These are phyloP conservation scores for Odontomachus brunneus DNA, from an alignment of 1,140 invertebrate genomes.

Conservation along the genomic window DNA sequence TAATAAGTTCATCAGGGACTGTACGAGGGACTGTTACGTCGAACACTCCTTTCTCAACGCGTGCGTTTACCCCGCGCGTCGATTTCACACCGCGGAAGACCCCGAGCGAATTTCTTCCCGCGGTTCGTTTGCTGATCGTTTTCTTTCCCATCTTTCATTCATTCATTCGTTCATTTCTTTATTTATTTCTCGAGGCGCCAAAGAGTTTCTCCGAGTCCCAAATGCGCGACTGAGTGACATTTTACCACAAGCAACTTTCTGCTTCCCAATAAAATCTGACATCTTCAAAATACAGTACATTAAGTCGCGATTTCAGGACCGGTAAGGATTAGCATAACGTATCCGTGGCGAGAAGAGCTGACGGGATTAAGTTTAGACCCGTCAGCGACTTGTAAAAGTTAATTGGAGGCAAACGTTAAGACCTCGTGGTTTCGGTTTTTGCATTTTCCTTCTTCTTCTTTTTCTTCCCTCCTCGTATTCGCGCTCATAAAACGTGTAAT, in stretches of 20 bases:
- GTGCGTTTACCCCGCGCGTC: neutral
- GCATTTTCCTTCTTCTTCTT: neutral
- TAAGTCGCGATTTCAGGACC: neutral
- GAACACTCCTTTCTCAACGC: neutral
- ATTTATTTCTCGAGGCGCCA: no score
- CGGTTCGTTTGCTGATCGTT: neutral
- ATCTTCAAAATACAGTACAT: neutral
- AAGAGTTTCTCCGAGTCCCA: neutral
- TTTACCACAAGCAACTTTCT: constrained; percentile 1
- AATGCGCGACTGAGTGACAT: neutral
- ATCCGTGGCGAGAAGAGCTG: neutral
- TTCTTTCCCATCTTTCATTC: no score
- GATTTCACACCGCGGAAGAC: neutral
- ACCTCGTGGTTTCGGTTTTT: constrained; percentile 12
- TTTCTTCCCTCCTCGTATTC: neutral
- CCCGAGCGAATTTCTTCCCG: constrained; percentile 12
- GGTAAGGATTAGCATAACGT: constrained; percentile 59
- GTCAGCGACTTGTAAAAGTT: constrained; percentile 22
- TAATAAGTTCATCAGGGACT: constrained; percentile 15
- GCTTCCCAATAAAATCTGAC: constrained; percentile 1
- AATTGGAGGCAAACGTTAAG: constrained; percentile 24
- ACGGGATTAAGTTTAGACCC: constrained; percentile 16
- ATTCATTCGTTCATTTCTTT: no score
- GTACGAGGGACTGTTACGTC: neutral
- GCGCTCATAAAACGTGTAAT: constrained; percentile 32